A percentile compares a stretch with the other conserved stretches of the same genome.
Conservation (phyloP, 2,888 invertebrate species). For the Hoplodrina ambigua region DNA sequence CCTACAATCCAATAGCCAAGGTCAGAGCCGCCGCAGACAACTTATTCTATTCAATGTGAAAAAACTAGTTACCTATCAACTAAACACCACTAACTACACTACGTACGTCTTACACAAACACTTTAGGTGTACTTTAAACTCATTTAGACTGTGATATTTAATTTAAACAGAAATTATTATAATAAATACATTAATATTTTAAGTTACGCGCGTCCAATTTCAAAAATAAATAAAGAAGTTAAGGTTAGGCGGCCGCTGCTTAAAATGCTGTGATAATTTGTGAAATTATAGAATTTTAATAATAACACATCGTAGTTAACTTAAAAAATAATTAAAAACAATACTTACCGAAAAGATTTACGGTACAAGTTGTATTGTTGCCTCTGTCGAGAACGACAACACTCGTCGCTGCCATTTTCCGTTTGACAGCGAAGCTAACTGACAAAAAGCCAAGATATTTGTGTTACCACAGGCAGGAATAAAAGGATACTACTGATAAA, state of each 20-base stretch:
- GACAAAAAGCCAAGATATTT: constrained; percentile 72
- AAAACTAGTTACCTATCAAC: constrained; percentile 83
- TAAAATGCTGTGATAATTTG: constrained; percentile 49
- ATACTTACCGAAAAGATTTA: constrained; percentile 98
- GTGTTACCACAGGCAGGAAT: constrained; percentile 48
- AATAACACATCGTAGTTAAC: constrained; percentile 29
- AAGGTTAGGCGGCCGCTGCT: constrained; percentile 77
- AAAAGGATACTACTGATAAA: constrained; percentile 14
- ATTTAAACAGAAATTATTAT: constrained; percentile 18
- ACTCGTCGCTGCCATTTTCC: constrained; percentile 96
- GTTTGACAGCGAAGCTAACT: constrained; percentile 88
- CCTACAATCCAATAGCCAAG: constrained; percentile 90
- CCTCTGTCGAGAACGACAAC: constrained; percentile 98
- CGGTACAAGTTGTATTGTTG: constrained; percentile 98
- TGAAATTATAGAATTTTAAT: constrained; percentile 21
- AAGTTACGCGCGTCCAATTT: constrained; percentile 85
- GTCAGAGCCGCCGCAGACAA: constrained; percentile 86
- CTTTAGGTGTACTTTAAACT: constrained; percentile 30
- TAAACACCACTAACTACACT: constrained; percentile 65
- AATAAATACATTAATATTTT: constrained; percentile 67
- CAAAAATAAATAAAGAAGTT: constrained; percentile 80
- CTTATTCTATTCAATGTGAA: constrained; percentile 85
- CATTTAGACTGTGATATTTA: constrained; percentile 8
- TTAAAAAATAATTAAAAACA: constrained; percentile 54
- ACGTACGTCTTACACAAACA: constrained; percentile 35